Conservation (phyloP, 2,113 vertebrate species). For the Strix aluco region DNA sequence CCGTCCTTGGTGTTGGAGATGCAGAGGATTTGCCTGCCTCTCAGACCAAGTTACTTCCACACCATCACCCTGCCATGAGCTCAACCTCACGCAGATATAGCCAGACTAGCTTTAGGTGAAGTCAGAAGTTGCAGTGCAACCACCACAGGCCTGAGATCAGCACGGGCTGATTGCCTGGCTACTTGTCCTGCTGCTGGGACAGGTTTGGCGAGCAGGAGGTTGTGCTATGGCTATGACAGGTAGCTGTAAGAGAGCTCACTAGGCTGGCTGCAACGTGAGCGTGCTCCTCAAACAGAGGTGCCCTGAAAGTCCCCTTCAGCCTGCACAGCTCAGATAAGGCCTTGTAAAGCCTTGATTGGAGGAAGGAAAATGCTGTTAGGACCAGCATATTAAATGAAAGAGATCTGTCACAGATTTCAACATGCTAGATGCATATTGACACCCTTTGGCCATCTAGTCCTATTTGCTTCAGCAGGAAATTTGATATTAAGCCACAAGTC, state of each 20-base stretch:
- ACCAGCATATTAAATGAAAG: neutral
- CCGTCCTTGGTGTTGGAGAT: neutral
- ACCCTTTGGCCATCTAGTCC: neutral
- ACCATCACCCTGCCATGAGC: neutral
- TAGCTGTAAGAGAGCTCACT: neutral
- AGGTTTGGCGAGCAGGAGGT: neutral
- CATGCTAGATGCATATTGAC: neutral
- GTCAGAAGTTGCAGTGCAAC: neutral
- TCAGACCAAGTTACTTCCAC: neutral
- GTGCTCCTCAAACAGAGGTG: neutral
- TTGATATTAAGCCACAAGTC: neutral
- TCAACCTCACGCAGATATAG: neutral
- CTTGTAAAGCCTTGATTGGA: neutral
- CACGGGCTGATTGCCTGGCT: neutral
- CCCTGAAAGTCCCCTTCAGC: neutral
- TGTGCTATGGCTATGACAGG: neutral
- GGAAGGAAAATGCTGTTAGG: neutral
- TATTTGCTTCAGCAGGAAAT: neutral
- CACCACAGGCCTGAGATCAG: neutral
- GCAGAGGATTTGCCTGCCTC: fast-evolving
- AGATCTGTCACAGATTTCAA: neutral
- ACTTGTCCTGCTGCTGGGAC: neutral
- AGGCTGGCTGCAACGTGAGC: neutral
- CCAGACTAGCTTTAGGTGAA: neutral
- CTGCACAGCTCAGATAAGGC: neutral